Conservation (phyloP, 37 sponge, comb jelly and placozoan species). For the Crambe crambe region DNA sequence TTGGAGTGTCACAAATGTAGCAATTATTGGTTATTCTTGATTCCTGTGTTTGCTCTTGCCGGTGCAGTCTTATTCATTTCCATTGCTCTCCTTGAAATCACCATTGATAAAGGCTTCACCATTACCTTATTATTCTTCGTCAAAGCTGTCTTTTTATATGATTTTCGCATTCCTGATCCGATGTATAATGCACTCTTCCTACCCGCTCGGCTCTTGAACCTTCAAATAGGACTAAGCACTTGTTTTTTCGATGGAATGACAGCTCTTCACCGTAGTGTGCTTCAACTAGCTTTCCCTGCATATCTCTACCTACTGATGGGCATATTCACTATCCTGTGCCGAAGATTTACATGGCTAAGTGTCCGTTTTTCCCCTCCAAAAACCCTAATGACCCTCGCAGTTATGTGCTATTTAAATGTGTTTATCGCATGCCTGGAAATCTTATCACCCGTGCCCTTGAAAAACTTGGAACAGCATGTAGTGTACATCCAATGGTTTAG, state of each 20-base stretch:
- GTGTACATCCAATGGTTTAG: constrained; percentile 23
- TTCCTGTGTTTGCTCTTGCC: constrained; percentile 15
- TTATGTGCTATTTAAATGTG: constrained; percentile 33
- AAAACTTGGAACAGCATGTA: neutral
- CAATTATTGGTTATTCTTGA: constrained; percentile 3
- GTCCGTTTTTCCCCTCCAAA: constrained; percentile 24
- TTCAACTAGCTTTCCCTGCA: constrained; percentile 43
- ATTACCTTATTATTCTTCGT: constrained; percentile 31
- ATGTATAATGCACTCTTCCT: neutral
- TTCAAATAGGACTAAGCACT: constrained; percentile 26
- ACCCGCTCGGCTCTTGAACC: constrained; percentile 16
- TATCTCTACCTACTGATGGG: constrained; percentile 49
- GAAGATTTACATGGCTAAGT: neutral
- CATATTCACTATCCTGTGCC: constrained; percentile 4
- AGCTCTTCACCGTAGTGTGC: constrained; percentile 16
- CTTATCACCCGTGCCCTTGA: constrained; percentile 1
- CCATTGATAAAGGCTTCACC: constrained; percentile 40
- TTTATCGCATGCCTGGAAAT: constrained; percentile 26
- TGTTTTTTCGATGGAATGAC: constrained; percentile 61
- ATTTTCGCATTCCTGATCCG: neutral
- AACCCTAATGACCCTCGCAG: constrained; percentile 36
- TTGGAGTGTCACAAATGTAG: constrained; percentile 10
- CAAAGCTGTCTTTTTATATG: constrained; percentile 19
- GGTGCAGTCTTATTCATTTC: constrained; percentile 25
- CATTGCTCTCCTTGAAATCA: constrained; percentile 16